These are phyloP conservation scores for Mesochorus sp. DNA, from an alignment of 2,888 invertebrate genomes.

Conservation along the genomic window DNA sequence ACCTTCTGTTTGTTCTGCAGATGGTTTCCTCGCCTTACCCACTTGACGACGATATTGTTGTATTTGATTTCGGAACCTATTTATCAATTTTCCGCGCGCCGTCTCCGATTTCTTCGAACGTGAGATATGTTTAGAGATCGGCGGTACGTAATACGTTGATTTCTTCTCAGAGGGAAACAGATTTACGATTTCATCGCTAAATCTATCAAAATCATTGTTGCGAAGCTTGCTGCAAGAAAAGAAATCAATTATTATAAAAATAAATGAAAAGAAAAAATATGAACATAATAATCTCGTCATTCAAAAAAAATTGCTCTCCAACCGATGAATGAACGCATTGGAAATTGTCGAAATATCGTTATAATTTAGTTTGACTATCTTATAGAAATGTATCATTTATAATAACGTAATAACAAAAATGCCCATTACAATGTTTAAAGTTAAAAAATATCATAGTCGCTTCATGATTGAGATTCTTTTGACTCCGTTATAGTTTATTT, in stretches of 20 bases:
- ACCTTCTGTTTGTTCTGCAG: neutral
- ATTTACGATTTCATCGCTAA: constrained; percentile 28
- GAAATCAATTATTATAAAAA: constrained; percentile 14
- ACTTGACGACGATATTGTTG: constrained; percentile 16
- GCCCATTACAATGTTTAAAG: too few relatives aligned
- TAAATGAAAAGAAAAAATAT: neutral
- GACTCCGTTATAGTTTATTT: too few relatives aligned
- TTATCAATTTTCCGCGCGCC: constrained; percentile 28
- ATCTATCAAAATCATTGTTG: constrained; percentile 20
- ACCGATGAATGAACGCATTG: too few relatives aligned
- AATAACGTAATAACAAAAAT: too few relatives aligned
- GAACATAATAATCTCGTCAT: too few relatives aligned
- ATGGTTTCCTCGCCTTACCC: constrained; percentile 8
- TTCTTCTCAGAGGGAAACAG: constrained; percentile 38
- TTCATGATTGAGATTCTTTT: too few relatives aligned
- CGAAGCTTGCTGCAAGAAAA: too few relatives aligned
- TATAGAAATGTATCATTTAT: neutral
- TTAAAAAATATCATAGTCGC: too few relatives aligned
- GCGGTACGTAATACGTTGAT: constrained; percentile 34
- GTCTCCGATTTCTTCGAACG: constrained; percentile 31
- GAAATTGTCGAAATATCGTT: too few relatives aligned
- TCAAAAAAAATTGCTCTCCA: too few relatives aligned
- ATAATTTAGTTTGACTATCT: too few relatives aligned
- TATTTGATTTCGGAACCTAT: constrained; percentile 44
- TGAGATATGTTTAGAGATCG: constrained; percentile 16